These are phyloP conservation scores for Carassius carassius DNA, from an alignment of 2,113 vertebrate genomes.

Conservation along the genomic window DNA sequence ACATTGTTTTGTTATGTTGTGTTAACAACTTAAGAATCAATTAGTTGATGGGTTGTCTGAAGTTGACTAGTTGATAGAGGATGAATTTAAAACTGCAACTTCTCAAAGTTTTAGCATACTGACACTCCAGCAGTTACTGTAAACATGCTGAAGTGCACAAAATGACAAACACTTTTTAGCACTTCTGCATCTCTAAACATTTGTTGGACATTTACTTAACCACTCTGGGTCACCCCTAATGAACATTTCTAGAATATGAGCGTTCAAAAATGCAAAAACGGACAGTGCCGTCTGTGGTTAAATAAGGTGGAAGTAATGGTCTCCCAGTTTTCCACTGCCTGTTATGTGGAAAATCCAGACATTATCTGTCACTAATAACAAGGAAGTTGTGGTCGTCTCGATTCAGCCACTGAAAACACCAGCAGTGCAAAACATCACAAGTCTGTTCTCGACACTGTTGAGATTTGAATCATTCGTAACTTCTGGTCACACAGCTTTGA, in stretches of 20 bases:
- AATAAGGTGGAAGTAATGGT: constrained; percentile 73
- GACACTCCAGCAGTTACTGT: background rate
- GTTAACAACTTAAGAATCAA: no score
- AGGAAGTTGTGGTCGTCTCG: constrained; percentile 71
- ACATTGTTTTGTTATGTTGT: no score
- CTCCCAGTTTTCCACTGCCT: constrained; percentile 60
- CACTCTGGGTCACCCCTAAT: no score
- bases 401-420: constrained; percentile 61
- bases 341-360: constrained; percentile 71
- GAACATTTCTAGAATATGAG: no score
- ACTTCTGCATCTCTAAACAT: no score
- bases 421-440: constrained; percentile 53
- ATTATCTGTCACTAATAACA: constrained; percentile 72
- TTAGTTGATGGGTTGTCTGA: no score
- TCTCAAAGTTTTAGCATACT: background rate
- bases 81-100: background rate
- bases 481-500: background rate
- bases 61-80: background rate
- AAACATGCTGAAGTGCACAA: background rate
- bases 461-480: background rate
- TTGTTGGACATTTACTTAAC: no score
- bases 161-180: no score
- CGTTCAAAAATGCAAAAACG: no score
- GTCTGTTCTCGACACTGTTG: background rate
- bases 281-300: constrained; percentile 65